A percentile compares a stretch with the other conserved stretches of the same genome.
Conservation (phyloP, 2,888 invertebrate genomes). For the Spicauda simplicius region DNA sequence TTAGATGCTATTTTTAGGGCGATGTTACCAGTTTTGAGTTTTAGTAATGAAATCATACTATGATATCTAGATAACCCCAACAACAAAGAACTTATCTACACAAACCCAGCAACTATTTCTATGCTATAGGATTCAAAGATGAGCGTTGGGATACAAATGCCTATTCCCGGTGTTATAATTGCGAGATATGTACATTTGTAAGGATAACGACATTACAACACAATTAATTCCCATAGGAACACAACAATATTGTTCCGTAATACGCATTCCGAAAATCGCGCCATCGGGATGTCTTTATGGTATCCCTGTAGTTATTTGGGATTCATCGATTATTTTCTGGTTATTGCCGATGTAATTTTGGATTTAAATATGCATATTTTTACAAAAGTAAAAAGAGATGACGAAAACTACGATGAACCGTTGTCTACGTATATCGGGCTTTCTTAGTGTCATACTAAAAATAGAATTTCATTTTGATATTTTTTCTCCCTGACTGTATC, state of each 20-base stretch:
- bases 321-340: constrained; percentile 15
- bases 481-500: no score
- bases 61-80: no score
- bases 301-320: neutral
- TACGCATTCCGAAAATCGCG: constrained; percentile 16
- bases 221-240: constrained; percentile 30
- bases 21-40: no score
- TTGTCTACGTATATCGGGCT: no score
- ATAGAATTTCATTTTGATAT: no score
- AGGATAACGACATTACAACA: constrained; percentile 19
- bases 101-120: constrained; percentile 17
- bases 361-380: neutral
- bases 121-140: constrained; percentile 13
- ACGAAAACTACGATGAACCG: no score
- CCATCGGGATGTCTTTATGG: constrained; percentile 13
- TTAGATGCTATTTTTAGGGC: no score
- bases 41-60: no score
- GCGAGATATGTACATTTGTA: constrained; percentile 13
- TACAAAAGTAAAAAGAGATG: no score
- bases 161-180: neutral
- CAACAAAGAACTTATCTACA: neutral
- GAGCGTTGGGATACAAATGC: neutral
- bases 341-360: constrained; percentile 6
- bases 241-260: constrained; percentile 33
- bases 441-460: no score